Evolutionary conservation across 2,113 vertebrate species (phyloP), one percentile per base, ranked within the genome.

Genomic region (Lamprotornis superbus): DNA sequence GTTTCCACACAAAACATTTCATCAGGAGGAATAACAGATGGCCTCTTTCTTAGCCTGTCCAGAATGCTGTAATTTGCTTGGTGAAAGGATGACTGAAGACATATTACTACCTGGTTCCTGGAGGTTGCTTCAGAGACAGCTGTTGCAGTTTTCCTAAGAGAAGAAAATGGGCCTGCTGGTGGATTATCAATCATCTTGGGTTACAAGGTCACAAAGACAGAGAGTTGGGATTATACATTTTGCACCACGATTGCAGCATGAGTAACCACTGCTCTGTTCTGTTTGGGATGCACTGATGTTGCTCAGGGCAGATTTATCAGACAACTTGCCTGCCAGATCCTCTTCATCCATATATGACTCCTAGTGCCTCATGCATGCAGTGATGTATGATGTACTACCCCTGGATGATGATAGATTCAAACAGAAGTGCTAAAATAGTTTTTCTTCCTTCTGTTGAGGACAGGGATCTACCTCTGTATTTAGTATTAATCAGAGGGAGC

Each of bases 121-220:
- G 73, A 95, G 52, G 74, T 88, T 92, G 63, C 35, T 96, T 91
- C 0, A 0, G 61, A 90, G 69, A 53, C 89, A 88, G 85, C 80
- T 95, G 94, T 68, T 92, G 80, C 64, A 84, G 68, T 82, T 96
- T 94, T 93, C 94, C 70, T 67, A 39, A 76, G 83, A 91, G 84
- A 91, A 63, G 55, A 69, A 92, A 93, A 89, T 33, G 69, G 44
- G 5, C 7, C 18, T 91, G 52, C 44, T 78, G 52, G 35, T 82
- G 64, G n/a, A 61, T 28, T 96, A 91, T 93, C 95, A 90, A 68
- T 96, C 91, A 95, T 60, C 33, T 61, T 42, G 60, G 76, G 21
- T 46, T 60, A 39, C 35, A 61, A 82, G 77, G 67, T 80, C 21
- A 2, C 30, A 40, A 60, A 93, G 79, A 76, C 25, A 40, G 39